Percentiles rank a stretch among this genome's conserved stretches.
Conservation (phyloP, 2,797 vertebrate species). For the Hemibagrus guttatus region DNA sequence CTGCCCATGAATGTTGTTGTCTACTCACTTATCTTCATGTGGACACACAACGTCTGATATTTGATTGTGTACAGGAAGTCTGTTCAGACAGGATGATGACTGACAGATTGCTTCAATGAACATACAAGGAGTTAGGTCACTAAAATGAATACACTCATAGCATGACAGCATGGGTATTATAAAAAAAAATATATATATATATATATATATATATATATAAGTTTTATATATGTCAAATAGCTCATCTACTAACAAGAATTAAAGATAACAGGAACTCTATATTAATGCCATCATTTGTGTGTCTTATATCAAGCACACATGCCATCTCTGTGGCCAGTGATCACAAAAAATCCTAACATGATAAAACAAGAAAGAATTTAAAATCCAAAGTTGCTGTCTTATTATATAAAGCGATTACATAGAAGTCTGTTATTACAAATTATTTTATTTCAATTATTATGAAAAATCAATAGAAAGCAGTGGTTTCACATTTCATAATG, state of each 20-base stretch:
- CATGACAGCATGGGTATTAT: background rate
- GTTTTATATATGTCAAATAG: background rate
- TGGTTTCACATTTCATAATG: background rate
- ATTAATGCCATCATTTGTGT: background rate
- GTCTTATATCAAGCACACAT: no score
- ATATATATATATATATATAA: no score
- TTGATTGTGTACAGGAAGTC: conserved; percentile 23
- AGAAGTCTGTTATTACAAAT: background rate
- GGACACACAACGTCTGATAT: background rate
- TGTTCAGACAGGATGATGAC: conserved; percentile 27
- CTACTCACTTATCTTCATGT: conserved; percentile 12
- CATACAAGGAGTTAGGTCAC: conserved; percentile 8
- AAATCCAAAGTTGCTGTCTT: background rate
- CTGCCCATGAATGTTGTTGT: background rate
- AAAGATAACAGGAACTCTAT: background rate
- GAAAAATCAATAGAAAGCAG: background rate
- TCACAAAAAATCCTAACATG: background rate
- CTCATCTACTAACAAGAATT: background rate
- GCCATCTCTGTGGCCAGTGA: background rate
- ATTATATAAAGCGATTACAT: background rate
- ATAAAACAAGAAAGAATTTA: background rate
- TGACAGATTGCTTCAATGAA: conserved; percentile 15
- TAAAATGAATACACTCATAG: conserved; percentile 1
- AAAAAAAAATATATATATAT: no score
- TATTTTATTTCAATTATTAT: no score